Evolutionary conservation across 2,797 vertebrate genomes (phyloP), one percentile per base, ranked within the genome.

Genomic region (Sebastes minor): DNA sequence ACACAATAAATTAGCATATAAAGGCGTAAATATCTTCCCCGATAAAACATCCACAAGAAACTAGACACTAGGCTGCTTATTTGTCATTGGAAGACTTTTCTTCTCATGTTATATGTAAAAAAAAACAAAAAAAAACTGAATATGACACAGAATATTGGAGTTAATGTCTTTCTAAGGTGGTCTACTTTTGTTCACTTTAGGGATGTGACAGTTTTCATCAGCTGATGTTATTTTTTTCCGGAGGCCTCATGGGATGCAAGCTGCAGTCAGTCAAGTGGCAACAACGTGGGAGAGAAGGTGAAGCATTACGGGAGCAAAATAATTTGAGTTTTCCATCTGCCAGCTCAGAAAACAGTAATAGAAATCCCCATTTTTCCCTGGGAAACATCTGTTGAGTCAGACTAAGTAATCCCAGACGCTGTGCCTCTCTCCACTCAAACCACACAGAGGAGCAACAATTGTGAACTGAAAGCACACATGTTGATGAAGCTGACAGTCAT

Each of bases 301-400:
- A 86, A 42, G 63, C 70, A 80, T 83, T 85, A 66, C 62, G 49
- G 52, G 52, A 56, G 49, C 71, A 57, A 80, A 88, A 88, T 32
- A 23, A 56, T 81, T 76, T 77, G 35, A 81, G 62, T 82, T 84
- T 83, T 52, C 81, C 84, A 61, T 86, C 84, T 88, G 87, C 72
- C 61, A 22, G 61, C 57, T 81, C 52, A 27, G 71, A 74, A 79
- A 79, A 52, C 74, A 60, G 7, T 27, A 76, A 57, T 9, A 56
- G 59, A 74, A 86, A 76, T 33, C 63, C 71, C 10, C 20, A 8
- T 60, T 77, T 86, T 74, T 77, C 9, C 28, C 46, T 7, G 3
- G 25, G 25, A 81, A 90, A 81, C 83, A 89, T 83, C 80, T 90
- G 77, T 83, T 81, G 64, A 82, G 68, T 83, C 32, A 74, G 69